These are phyloP conservation scores for Leptoclinus maculatus DNA, from an alignment of 2,797 vertebrate genomes.

Conservation along the genomic window DNA sequence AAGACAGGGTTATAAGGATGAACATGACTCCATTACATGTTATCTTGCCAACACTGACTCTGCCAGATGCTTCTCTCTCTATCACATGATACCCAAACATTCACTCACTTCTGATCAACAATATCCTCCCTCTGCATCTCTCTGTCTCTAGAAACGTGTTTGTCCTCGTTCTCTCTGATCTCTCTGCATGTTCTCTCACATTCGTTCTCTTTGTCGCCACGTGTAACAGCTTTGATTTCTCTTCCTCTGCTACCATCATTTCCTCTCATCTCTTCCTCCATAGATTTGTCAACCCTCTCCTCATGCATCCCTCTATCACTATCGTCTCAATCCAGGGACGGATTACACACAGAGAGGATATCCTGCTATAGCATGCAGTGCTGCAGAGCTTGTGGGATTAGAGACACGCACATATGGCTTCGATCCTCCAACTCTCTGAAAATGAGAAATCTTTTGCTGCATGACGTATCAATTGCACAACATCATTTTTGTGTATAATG, in stretches of 20 bases:
- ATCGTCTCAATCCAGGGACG: background rate
- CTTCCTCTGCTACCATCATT: background rate
- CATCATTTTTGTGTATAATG: slow-evolving; percentile 31
- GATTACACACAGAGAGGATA: slow-evolving; percentile 1
- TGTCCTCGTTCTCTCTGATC: background rate
- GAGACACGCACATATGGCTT: slow-evolving; percentile 9
- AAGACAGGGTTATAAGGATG: background rate
- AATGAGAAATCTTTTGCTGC: background rate
- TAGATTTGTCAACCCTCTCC: background rate
- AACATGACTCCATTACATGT: background rate
- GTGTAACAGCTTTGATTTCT: background rate
- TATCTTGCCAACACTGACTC: background rate
- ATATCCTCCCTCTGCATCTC: background rate
- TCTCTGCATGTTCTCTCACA: no score
- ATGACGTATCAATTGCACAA: slow-evolving; percentile 7
- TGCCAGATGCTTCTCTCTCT: no score
- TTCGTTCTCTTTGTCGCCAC: background rate
- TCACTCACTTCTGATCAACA: background rate
- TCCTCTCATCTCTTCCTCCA: background rate
- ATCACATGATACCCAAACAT: background rate
- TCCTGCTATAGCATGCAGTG: slow-evolving; percentile 13
- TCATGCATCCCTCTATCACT: background rate
- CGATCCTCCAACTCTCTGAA: slow-evolving; percentile 34
- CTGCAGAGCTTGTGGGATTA: slow-evolving; percentile 41
- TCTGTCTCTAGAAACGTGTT: background rate